Conservation (phyloP, 2,113 vertebrate species). For the Bostrychus sinensis region DNA sequence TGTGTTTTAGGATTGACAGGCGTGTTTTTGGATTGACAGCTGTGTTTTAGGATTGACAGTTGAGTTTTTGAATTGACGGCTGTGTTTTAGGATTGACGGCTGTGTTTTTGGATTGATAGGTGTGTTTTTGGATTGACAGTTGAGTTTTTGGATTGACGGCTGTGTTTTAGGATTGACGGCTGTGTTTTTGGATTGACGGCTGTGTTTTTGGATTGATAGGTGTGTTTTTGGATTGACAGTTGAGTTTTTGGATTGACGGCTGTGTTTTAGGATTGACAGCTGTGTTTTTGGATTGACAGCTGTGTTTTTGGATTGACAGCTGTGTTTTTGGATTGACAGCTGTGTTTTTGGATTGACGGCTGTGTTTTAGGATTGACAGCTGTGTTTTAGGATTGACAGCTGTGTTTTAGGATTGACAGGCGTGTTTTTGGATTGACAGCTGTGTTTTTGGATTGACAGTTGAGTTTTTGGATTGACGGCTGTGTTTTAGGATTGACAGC, state of each 20-base stretch:
- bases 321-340: not conserved
- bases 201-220: slow-evolving; percentile 70
- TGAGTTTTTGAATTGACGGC: slow-evolving; percentile 72
- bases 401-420: slow-evolving; percentile 71
- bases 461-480: slow-evolving; percentile 71
- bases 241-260: too few species aligned
- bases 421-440: too few species aligned
- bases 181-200: slow-evolving; percentile 71
- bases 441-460: not conserved
- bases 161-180: not conserved
- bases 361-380: too few species aligned
- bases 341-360: slow-evolving; percentile 71
- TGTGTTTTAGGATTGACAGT: not conserved
- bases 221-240: slow-evolving; percentile 71
- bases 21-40: too few species aligned
- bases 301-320: too few species aligned
- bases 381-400: not conserved
- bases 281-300: slow-evolving; percentile 71
- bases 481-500: too few species aligned
- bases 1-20: slow-evolving; percentile 71
- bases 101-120: not conserved
- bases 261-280: not conserved
- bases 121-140: slow-evolving; percentile 71
- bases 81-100: too few species aligned
- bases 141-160: too few species aligned